A percentile compares a stretch with the other conserved stretches of the same genome.
phyloP scores from a whole-genome alignment of 2,113 vertebrate genomes.

The Pterophyllum scalare region DNA sequence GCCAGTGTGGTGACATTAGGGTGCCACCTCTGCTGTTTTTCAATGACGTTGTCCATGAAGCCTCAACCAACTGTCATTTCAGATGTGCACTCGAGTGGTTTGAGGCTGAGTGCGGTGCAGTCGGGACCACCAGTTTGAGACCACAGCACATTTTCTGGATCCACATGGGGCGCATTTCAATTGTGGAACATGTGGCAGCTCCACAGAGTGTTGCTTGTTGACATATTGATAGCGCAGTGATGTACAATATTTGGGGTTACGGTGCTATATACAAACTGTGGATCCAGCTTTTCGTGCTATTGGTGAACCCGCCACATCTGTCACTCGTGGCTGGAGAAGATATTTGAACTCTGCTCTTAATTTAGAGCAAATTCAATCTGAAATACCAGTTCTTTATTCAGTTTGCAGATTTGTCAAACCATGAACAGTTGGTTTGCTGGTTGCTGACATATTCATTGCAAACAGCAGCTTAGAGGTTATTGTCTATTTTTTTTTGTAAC shows the following conservation, averaged over 20 bases:
- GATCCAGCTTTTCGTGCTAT: not conserved
- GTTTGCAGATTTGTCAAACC: not conserved
- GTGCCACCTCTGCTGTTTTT: constrained; percentile 45
- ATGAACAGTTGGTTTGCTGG: not conserved
- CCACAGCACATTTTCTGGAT: not conserved
- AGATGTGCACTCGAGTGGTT: constrained; percentile 35
- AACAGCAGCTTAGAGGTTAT: not conserved
- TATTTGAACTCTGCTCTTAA: not conserved
- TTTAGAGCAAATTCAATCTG: not conserved
- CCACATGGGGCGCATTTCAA: constrained; percentile 34
- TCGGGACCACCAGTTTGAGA: constrained; percentile 14
- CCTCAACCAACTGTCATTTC: constrained; percentile 38
- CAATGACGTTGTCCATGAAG: constrained; percentile 25
- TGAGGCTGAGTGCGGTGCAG: not conserved
- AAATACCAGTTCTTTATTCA: not conserved
- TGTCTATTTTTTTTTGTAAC: not conserved
- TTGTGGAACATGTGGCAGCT: not conserved
- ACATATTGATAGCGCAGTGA: not conserved
- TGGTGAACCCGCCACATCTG: not conserved
- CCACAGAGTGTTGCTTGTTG: not conserved
- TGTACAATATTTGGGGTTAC: not conserved
- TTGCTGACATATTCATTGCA: constrained; percentile 11
- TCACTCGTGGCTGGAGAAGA: constrained; percentile 2
- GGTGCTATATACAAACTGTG: not conserved
- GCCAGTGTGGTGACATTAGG: constrained; percentile 41